Percentiles rank a stretch among this genome's conserved stretches.
phyloP scores from a whole-genome alignment of 2,888 invertebrate species.

The Amaurobius ferox region DNA sequence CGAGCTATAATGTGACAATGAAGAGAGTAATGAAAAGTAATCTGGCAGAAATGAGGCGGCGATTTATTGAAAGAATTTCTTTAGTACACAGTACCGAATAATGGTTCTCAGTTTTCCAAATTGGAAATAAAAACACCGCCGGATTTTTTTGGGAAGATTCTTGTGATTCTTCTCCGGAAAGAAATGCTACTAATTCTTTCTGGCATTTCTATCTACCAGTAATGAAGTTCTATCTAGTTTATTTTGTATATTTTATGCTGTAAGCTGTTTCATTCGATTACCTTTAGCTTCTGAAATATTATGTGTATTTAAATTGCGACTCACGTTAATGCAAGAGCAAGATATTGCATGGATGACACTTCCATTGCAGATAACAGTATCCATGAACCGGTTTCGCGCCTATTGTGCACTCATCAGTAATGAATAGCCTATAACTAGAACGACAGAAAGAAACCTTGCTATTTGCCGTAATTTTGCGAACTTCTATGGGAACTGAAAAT shows the following conservation, averaged over 20 bases:
- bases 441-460: too few species aligned
- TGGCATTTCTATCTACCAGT: neutral
- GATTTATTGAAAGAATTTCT: conserved; percentile 10
- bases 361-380: too few species aligned
- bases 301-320: too few species aligned
- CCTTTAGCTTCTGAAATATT: too few species aligned
- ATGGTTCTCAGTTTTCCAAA: conserved; percentile 14
- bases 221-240: neutral
- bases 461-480: too few species aligned
- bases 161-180: neutral
- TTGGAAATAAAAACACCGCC: conserved; percentile 4
- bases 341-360: too few species aligned
- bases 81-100: neutral
- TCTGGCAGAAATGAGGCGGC: conserved; percentile 1
- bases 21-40: conserved; percentile 6
- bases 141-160: neutral
- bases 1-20: neutral
- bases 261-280: neutral
- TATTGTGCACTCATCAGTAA: too few species aligned
- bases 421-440: too few species aligned
- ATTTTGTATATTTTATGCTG: neutral
- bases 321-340: too few species aligned
- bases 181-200: neutral
- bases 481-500: too few species aligned
- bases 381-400: too few species aligned